phyloP scores from a whole-genome alignment of 2,888 invertebrate genomes.

The Thereva nobilitata region DNA sequence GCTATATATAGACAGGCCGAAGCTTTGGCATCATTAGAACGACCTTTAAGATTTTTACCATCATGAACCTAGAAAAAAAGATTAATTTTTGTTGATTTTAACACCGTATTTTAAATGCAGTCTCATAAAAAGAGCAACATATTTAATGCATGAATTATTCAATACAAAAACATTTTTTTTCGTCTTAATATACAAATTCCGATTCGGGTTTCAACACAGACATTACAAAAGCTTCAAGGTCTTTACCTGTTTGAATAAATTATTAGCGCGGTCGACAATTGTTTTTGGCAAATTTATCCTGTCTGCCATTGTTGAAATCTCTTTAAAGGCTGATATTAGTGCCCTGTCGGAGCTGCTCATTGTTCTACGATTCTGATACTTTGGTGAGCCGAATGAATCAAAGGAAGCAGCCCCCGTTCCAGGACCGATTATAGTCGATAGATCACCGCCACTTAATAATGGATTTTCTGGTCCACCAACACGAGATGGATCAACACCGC shows the following conservation, averaged over 20 bases:
- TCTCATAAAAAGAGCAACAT: too few species aligned
- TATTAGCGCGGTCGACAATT: constrained; percentile 95
- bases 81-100: not conserved
- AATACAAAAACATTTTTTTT: too few species aligned
- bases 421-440: constrained; percentile 92
- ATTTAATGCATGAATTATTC: too few species aligned
- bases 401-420: constrained; percentile 81
- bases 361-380: constrained; percentile 74
- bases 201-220: not conserved
- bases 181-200: too few species aligned
- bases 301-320: constrained; percentile 98
- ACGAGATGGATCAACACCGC: constrained; percentile 96
- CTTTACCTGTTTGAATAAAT: constrained; percentile 90
- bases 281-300: constrained; percentile 95
- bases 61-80: constrained; percentile 72
- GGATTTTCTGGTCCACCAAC: constrained; percentile 99
- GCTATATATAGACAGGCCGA: constrained; percentile 99
- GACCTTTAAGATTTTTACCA: constrained; percentile 91
- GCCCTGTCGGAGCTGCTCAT: constrained; percentile 96
- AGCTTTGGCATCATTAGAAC: constrained; percentile 97
- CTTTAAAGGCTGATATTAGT: constrained; percentile 92
- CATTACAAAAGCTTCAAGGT: not conserved
- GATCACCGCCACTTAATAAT: constrained; percentile 89
- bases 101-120: too few species aligned
- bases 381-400: constrained; percentile 80